These are phyloP conservation scores for Diploptera punctata DNA, from an alignment of 2,888 invertebrate species.

Conservation along the genomic window DNA sequence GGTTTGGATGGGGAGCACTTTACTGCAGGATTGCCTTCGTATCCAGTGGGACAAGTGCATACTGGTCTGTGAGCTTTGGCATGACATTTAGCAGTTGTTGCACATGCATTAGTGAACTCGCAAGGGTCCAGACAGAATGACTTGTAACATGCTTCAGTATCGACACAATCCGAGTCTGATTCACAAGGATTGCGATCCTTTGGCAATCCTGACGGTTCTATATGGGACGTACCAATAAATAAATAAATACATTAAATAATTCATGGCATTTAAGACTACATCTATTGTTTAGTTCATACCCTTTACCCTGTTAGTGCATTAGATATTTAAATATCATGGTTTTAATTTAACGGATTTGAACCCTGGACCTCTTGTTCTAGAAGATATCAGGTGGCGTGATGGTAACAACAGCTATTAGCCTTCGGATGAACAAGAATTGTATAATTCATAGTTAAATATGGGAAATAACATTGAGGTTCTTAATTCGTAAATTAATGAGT, in stretches of 20 bases:
- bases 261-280: neutral
- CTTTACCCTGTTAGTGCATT: neutral
- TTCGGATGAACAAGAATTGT: too few relatives aligned
- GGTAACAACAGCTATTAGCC: too few relatives aligned
- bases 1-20: conserved; percentile 77
- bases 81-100: conserved; percentile 52
- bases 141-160: conserved; percentile 53
- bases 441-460: too few relatives aligned
- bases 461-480: too few relatives aligned
- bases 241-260: neutral
- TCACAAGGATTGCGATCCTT: conserved; percentile 49
- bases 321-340: conserved; percentile 1
- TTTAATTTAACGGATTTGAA: too few relatives aligned
- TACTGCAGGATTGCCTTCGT: conserved; percentile 81
- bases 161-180: conserved; percentile 53
- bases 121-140: conserved; percentile 66
- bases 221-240: conserved; percentile 25
- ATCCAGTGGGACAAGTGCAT: conserved; percentile 74
- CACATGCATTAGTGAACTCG: conserved; percentile 52
- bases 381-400: too few relatives aligned
- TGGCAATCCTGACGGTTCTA: conserved; percentile 45
- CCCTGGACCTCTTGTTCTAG: too few relatives aligned
- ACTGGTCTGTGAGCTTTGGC: conserved; percentile 51
- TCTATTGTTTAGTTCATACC: neutral
- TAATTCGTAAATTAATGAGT: too few relatives aligned